A percentile compares a stretch with the other conserved stretches of the same genome.
phyloP scores from a whole-genome alignment of 2,113 vertebrate genomes.

The Suricata suricatta region DNA sequence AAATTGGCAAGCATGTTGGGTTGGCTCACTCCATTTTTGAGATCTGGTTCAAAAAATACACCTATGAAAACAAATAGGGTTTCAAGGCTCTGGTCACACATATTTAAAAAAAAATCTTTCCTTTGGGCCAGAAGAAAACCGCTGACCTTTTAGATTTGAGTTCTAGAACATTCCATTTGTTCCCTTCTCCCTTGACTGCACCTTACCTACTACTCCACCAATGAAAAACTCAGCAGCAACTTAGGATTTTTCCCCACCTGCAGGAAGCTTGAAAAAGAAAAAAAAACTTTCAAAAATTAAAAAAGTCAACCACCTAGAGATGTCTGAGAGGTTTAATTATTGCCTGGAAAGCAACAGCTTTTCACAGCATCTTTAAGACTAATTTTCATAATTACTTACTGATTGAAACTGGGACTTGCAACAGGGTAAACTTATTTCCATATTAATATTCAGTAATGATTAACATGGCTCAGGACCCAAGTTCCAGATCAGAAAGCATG shows the following conservation, averaged over 20 bases:
- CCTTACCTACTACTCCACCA: neutral
- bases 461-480: slow-evolving; percentile 42
- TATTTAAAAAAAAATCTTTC: neutral
- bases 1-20: neutral
- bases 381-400: slow-evolving; percentile 78
- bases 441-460: slow-evolving; percentile 74
- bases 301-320: slow-evolving; percentile 61
- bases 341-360: slow-evolving; percentile 62
- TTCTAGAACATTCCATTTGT: neutral
- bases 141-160: neutral
- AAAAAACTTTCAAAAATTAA: neutral
- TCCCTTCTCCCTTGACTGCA: neutral
- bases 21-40: slow-evolving; percentile 8
- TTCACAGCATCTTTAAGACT: slow-evolving; percentile 48
- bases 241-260: neutral
- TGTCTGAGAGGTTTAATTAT: slow-evolving; percentile 70
- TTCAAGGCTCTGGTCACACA: slow-evolving; percentile 9
- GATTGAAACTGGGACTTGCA: slow-evolving; percentile 73
- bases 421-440: slow-evolving; percentile 66
- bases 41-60: neutral
- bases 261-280: neutral
- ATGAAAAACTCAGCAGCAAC: slow-evolving; percentile 30
- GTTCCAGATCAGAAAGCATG: slow-evolving; percentile 29
- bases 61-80: neutral
- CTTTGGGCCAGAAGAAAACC: neutral